phyloP scores from a whole-genome alignment of 2,113 vertebrate genomes.

The Indri indri region DNA sequence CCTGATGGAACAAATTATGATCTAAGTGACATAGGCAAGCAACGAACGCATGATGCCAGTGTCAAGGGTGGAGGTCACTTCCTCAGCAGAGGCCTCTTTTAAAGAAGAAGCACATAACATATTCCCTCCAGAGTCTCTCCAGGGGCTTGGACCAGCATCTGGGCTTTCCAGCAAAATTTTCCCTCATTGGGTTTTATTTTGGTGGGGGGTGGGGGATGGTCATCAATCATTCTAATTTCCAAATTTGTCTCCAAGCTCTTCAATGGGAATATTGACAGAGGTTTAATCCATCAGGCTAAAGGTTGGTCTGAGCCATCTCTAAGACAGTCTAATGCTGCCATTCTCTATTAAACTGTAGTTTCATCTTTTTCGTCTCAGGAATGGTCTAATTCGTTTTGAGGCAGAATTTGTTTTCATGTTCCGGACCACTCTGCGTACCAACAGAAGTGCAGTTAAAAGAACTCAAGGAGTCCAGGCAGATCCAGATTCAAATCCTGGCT shows the following conservation, averaged over 20 bases:
- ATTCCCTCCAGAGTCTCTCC: not conserved
- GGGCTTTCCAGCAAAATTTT: not conserved
- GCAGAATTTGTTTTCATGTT: not conserved
- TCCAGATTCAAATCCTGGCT: not conserved
- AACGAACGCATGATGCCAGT: not conserved
- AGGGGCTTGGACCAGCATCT: not conserved
- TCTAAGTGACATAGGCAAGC: not conserved
- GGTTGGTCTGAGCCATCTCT: not conserved
- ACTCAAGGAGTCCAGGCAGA: too few relatives aligned
- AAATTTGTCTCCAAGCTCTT: not conserved
- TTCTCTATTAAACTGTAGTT: not conserved
- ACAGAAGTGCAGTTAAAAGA: not conserved
- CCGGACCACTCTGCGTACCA: not conserved
- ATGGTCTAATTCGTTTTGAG: not conserved
- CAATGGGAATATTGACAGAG: not conserved
- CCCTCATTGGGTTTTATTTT: not conserved
- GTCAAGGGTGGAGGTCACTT: not conserved
- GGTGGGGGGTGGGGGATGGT: too few relatives aligned
- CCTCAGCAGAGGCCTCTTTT: not conserved
- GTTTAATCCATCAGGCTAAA: not conserved
- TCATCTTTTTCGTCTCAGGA: not conserved
- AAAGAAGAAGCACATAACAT: not conserved
- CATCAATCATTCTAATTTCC: not conserved
- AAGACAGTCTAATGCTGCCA: not conserved
- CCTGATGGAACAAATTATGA: not conserved